Base-by-base conservation (phyloP, 2,113 vertebrate genomes). In the Tiliqua scincoides region DNA sequence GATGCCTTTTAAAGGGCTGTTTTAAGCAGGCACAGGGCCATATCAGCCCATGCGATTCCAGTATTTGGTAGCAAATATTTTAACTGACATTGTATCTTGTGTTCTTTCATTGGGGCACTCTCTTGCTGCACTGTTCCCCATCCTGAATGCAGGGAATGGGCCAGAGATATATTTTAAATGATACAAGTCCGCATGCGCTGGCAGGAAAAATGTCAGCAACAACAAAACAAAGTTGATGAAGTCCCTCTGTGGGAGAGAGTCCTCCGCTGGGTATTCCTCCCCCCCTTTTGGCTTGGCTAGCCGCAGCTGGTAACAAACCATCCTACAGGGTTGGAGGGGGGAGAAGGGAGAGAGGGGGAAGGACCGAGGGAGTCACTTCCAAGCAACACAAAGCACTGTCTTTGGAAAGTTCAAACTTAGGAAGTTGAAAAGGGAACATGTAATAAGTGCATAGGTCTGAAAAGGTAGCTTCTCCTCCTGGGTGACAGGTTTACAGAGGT, bases 401-500 rank as follows among this genome's bases (percentile, higher is more conserved):
- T 75, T 73, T 83, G 83, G 85, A 72, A 48, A 67, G 43, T 83
- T 85, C 83, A 4, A 1, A 54, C 67, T 67, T 67, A 84, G 85
- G 72, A 90, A 85, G 84, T 83, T 89, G 88, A 92, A 88, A 88
- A 84, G 68, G 73, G 76, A 80, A 79, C 86, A 89, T 78, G 87
- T 54, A 88, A 70, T 83, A 83, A 90, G 82, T 83, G 84, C 80
- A 68, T 74, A 87, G 83, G 57, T 83, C 82, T 83, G 57, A 82
- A 89, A 90, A 93, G 83, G 61, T 85, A 88, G 92, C 80, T 61
- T 84, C 85, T 87, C 82, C 87, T 87, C 83, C 81, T 79, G n/a
- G 83, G 20, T 83, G 91, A 87, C 93, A 92, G 78, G 88, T 85
- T 89, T 92, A 86, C 1, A 12, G 88, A 94, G 88, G 91, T 93